These are phyloP conservation scores for Neomicropteryx cornuta DNA, from an alignment of 1,140 invertebrate genomes.

Conservation along the genomic window DNA sequence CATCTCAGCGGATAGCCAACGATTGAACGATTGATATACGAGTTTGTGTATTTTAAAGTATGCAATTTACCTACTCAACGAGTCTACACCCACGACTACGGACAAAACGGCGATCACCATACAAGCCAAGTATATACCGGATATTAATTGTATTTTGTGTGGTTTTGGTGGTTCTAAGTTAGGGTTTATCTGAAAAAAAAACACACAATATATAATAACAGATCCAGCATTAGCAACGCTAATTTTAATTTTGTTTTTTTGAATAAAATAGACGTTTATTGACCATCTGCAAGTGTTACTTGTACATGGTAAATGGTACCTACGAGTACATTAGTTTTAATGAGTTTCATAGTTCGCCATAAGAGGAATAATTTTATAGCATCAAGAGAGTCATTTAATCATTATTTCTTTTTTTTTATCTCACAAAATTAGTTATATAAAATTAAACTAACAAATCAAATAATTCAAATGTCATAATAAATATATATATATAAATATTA, in stretches of 20 bases:
- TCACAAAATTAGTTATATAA: too few relatives aligned
- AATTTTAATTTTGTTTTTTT: not conserved
- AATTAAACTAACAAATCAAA: not conserved
- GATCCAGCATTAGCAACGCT: not conserved
- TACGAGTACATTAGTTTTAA: too few relatives aligned
- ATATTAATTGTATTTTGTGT: conserved; percentile 63
- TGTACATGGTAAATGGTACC: too few relatives aligned
- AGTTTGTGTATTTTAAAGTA: not conserved
- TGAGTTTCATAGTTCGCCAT: too few relatives aligned
- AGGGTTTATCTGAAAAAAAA: conserved; percentile 36
- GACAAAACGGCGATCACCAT: conserved; percentile 64
- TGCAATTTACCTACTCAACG: conserved; percentile 53
- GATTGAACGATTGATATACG: too few relatives aligned
- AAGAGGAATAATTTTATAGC: too few relatives aligned
- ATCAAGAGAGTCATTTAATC: too few relatives aligned
- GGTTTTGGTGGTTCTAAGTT: conserved; percentile 57
- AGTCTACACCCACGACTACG: conserved; percentile 73
- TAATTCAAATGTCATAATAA: not conserved
- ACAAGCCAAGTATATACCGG: conserved; percentile 73
- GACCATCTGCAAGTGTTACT: too few relatives aligned
- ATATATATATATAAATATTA: not conserved
- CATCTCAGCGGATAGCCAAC: too few relatives aligned
- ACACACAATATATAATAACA: conserved; percentile 4
- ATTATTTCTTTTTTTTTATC: too few relatives aligned
- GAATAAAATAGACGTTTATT: not conserved